Evolutionary conservation across 35 echinoderm and acorn worm genomes (phyloP).

Genomic region (Ptychodera flava): DNA sequence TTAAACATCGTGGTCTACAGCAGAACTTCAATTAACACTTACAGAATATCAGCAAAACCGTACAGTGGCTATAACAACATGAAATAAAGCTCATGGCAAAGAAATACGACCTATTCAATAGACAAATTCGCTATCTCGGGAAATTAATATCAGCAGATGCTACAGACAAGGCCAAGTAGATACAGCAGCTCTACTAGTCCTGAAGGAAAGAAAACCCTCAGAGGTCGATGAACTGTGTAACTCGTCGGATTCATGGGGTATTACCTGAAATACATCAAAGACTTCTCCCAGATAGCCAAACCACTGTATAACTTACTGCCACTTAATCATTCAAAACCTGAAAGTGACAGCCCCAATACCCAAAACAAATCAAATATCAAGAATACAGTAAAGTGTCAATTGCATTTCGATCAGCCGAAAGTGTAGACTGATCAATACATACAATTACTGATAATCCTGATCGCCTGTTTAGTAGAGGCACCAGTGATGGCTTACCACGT

Average conservation of each 20-base stretch:
- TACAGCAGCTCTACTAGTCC: not conserved
- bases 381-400: not conserved
- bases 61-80: no score
- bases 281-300: conserved; percentile 35
- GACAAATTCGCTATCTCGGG: no score
- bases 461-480: no score
- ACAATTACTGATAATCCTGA: not conserved
- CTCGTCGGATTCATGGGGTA: conserved; percentile 37
- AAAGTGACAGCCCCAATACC: conserved; percentile 11
- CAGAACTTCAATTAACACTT: no score
- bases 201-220: no score
- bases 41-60: no score
- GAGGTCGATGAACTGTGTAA: conserved; percentile 34
- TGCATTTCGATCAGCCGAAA: not conserved
- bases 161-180: no score
- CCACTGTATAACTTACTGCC: conserved; percentile 35
- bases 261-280: conserved; percentile 23
- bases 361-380: not conserved
- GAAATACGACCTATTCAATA: no score
- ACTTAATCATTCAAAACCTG: not conserved
- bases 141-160: no score
- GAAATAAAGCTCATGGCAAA: no score
- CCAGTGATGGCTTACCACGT: conserved; percentile 33
- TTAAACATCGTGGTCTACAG: no score
- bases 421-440: conserved; percentile 13